Conservation (phyloP, 2,888 invertebrate genomes). For the Fragum fragum region DNA sequence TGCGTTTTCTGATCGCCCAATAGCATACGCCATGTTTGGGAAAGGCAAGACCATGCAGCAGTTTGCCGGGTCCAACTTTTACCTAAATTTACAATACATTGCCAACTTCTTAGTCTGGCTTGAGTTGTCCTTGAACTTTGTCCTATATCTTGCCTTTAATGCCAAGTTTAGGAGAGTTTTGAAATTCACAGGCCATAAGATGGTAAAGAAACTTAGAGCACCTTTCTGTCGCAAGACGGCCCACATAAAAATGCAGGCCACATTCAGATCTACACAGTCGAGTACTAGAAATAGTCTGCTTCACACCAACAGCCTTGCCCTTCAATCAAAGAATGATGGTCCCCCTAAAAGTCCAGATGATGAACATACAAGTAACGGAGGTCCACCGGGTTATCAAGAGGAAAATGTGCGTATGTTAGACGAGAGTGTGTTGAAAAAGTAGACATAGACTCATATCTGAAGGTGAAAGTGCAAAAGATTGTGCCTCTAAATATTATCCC, state of each 20-base stretch:
- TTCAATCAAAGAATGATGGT: slow-evolving; percentile 57
- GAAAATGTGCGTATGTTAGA: slow-evolving; percentile 17
- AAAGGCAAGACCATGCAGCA: slow-evolving; percentile 47
- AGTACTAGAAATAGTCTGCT: slow-evolving; percentile 70
- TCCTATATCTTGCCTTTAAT: slow-evolving; percentile 84
- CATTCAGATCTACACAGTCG: slow-evolving; percentile 67
- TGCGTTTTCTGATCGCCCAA: slow-evolving; percentile 80
- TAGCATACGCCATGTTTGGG: slow-evolving; percentile 79
- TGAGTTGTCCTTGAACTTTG: slow-evolving; percentile 83
- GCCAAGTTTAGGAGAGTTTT: slow-evolving; percentile 77
- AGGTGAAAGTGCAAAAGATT: not conserved
- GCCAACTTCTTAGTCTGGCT: slow-evolving; percentile 81
- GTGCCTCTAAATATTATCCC: too few relatives aligned
- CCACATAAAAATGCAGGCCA: slow-evolving; percentile 56
- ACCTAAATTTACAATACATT: slow-evolving; percentile 72
- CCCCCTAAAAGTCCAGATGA: not conserved
- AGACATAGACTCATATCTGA: not conserved
- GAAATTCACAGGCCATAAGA: slow-evolving; percentile 71
- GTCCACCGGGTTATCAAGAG: not conserved
- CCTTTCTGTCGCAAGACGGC: slow-evolving; percentile 56
- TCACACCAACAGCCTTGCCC: slow-evolving; percentile 68
- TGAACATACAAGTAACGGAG: not conserved
- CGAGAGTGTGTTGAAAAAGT: slow-evolving; percentile 6
- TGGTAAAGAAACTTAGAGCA: slow-evolving; percentile 57
- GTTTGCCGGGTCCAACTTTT: slow-evolving; percentile 73